Base-by-base conservation (phyloP, 2,113 vertebrate genomes). In the Python bivittatus region DNA sequence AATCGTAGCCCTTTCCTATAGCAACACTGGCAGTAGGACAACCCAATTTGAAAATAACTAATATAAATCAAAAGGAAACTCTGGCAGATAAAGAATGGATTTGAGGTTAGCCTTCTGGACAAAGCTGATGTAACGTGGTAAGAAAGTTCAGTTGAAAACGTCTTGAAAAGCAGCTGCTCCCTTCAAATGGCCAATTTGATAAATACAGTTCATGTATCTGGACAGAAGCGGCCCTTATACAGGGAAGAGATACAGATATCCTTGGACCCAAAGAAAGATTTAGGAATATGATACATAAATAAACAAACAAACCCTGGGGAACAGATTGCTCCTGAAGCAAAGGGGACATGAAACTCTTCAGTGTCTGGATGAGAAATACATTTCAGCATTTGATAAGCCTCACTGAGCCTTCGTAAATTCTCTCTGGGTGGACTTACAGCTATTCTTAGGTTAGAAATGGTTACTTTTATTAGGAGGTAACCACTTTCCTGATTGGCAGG, bases 21-120 rank as follows among this genome's bases (percentile, higher is more conserved):
- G n/a, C 25, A 92, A 54, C 56, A 60, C 88, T 12, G 93, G 88
- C 91, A 92, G 33, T 23, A 61, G 11, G 58, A 6, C 27, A 92
- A 60, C 60, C 86, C 88, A 13, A 94, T 91, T 92, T 91, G 53
- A n/a, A n/a, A n/a, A n/a, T n/a, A n/a, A n/a, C n/a, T n/a, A n/a
- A n/a, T n/a, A n/a, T n/a, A n/a, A n/a, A n/a, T n/a, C n/a, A n/a
- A n/a, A n/a, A n/a, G n/a, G 60, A 56, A 11, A 64, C 61, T 54
- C 2, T 8, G 88, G 61, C 33, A 60, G 56, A 38, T 15, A 92
- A 53, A 0, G 38, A 54, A 60, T 23, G 92, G 9, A 91, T 92
- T 91, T 88, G 23, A 68, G 22, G 15, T 44, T 64, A 84, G 90
- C 23, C 22, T 89, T 2, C 25, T 61, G 4, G 29, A 91, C 25